Base-by-base conservation (phyloP, 2,888 invertebrate species). In the Lottia scabra region DNA sequence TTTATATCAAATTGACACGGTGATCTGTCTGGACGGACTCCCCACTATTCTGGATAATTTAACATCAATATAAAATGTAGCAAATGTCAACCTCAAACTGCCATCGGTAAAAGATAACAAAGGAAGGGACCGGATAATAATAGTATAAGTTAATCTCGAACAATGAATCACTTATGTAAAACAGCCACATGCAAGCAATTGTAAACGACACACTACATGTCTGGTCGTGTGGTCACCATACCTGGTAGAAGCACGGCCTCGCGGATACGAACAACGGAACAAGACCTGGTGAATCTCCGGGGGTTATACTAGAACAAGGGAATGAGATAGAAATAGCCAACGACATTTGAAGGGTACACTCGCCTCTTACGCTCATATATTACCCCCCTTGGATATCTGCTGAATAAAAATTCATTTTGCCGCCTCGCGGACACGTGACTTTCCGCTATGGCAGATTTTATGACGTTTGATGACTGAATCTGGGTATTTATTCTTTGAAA, bases 141-240 rank as follows among this genome's bases (percentile, higher is more conserved):
- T 56, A 23, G 56, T 56, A 56, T 56, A 56, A 19, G 56, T 56
- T 56, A 56, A 56, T 56, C 56, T 56, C 56, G 19, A 56, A 56
- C 56, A 56, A 56, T 56, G 23, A 56, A 56, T 56, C 56, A 23
- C 56, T 56, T 56, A 56, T 56, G 56, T 56, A 56, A 56, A 56
- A 23, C 23, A 23, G 56, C 56, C 38, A 5, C 38, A 38, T 38
- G 38, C 38, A 38, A 38, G 38, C 38, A 38, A 38, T 38, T 8
- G 38, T 38, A 38, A 38, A 38, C 38, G 38, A 38, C 38, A 38
- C 38, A 38, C 38, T 8, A 38, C 38, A 38, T 38, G 38, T 38
- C 38, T 38, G 38, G 38, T 23, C 19, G 56, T 23, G 56, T 23
- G 56, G 56, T 56, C 56, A 56, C 10, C 19, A 56, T 56, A 23